Evolutionary conservation across 2,113 vertebrate genomes (phyloP).

Genomic region (Semnornis frantzii): DNA sequence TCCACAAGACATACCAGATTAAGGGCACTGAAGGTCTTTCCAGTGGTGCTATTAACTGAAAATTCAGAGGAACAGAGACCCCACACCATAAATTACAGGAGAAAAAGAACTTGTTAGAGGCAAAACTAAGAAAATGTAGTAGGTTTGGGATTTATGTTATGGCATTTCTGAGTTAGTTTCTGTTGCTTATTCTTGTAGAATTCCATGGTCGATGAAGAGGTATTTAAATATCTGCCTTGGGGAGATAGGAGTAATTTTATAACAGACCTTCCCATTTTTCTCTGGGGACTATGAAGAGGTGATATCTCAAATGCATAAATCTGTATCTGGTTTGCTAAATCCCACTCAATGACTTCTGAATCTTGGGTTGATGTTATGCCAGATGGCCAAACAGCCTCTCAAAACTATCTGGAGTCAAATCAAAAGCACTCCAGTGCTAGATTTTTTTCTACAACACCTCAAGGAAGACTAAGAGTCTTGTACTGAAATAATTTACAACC

Average conservation of each 20-base stretch:
- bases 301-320: background rate
- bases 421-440: background rate
- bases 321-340: background rate
- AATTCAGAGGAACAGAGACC: background rate
- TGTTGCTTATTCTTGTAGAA: background rate
- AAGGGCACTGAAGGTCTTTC: background rate
- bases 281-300: background rate
- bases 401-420: background rate
- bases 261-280: background rate
- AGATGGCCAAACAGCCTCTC: background rate
- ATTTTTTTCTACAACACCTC: background rate
- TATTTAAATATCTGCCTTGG: background rate
- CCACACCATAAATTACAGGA: background rate
- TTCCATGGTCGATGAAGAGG: background rate
- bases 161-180: background rate
- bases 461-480: background rate
- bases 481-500: background rate
- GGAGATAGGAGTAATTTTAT: background rate
- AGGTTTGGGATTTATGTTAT: background rate
- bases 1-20: background rate
- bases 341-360: background rate
- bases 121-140: background rate
- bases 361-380: background rate
- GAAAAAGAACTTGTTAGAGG: background rate
- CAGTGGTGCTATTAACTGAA: background rate